Base-by-base conservation (phyloP, 2,888 invertebrate genomes). In the Tenodera sinensis region DNA sequence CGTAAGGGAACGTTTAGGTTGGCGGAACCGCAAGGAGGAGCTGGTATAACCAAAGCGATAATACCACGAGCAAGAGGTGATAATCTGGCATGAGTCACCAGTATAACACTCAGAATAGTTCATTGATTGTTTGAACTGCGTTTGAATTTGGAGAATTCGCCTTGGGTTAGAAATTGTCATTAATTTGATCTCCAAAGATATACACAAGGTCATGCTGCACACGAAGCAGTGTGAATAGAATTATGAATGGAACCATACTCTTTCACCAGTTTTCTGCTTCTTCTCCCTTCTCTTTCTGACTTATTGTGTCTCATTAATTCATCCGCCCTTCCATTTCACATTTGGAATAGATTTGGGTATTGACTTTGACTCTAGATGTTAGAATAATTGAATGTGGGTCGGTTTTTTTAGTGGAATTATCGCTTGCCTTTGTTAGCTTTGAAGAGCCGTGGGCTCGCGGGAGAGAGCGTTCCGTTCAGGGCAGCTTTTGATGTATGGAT, bases 351-450 rank as follows among this genome's bases (percentile, higher is more conserved):
- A 83, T 88, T 88, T 83, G 28, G 12, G 30, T 84, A 83, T 42
- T 88, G 83, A 83, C 83, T 30, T 88, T n/a, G 27, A 47, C 47
- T 83, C 28, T 83, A 54, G 14, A 84, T 54, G 81, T 81, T 28
- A 28, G 81, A 42, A 89, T 83, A 89, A 85, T 88, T 87, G 83
- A 82, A 85, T 81, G 82, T 34, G 6, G 34, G 85, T 30, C 28
- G 12, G 12, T 15, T 27, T 83, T 89, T 87, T 89, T 71, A 81
- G 30, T 83, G 71, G n/a, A 88, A 84, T 89, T 87, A 54, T 42
- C 34, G 20, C 20, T 84, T 42, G 25, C 88, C 42, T 83, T 89
- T 89, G 85, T 89, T 89, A 85, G 54, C 82, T 89, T 89, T 88
- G 88, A 83, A 71, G 81, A 25, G 28, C 8, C 71, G 42, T 14